Conservation (phyloP, 2,113 vertebrate species). For the Myotis davidii region DNA sequence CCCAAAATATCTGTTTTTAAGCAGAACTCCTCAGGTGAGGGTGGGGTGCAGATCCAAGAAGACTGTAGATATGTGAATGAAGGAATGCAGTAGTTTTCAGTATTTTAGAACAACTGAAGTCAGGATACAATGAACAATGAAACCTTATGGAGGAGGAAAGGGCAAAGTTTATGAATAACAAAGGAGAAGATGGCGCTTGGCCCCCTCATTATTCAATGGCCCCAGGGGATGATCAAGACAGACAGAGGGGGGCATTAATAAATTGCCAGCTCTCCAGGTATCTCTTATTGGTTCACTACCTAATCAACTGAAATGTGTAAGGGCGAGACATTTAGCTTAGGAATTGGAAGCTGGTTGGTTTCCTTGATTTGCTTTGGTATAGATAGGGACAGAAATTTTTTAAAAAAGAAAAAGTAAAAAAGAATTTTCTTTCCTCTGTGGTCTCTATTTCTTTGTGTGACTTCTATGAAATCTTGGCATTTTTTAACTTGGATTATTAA, state of each 20-base stretch:
- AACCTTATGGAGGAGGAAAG: not conserved
- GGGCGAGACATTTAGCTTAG: not conserved
- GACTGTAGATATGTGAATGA: not conserved
- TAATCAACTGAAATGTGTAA: not conserved
- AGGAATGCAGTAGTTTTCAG: not conserved
- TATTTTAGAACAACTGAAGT: not conserved
- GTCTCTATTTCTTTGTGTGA: not conserved
- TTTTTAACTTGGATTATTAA: slow-evolving; percentile 3
- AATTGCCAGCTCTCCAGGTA: not conserved
- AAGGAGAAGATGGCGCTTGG: not conserved
- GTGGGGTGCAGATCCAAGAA: not conserved
- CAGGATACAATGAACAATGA: not conserved
- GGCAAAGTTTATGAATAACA: not conserved
- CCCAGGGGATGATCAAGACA: not conserved
- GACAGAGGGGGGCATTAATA: not conserved
- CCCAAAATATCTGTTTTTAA: not conserved
- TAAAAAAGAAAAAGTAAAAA: not conserved
- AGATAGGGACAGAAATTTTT: not conserved
- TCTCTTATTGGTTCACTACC: not conserved
- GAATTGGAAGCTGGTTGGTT: not conserved
- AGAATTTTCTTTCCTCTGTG: not conserved
- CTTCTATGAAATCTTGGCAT: not conserved
- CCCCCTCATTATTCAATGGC: not conserved
- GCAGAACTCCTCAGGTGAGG: not conserved
- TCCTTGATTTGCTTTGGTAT: not conserved